phyloP scores from a whole-genome alignment of 92 coral and sea anemone genomes.

The Actinostola sp. region DNA sequence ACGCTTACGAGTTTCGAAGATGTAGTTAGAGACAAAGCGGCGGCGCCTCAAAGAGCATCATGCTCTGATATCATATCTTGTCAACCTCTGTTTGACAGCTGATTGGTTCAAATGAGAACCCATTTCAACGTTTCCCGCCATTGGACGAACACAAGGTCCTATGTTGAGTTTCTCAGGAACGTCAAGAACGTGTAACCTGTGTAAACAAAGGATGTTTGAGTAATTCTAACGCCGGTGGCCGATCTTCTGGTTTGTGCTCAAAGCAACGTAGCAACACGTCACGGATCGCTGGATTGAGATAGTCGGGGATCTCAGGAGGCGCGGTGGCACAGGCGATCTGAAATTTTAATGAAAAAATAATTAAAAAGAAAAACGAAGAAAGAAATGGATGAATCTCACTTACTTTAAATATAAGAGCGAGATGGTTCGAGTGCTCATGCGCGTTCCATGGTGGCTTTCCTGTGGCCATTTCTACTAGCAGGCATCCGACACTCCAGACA shows the following conservation, averaged over 20 bases:
- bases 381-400: conserved; percentile 5
- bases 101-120: too few relatives aligned
- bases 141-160: too few relatives aligned
- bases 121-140: not conserved
- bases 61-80: too few relatives aligned
- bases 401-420: conserved; percentile 94
- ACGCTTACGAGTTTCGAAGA: too few relatives aligned
- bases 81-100: too few relatives aligned
- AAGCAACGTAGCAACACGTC: conserved; percentile 90
- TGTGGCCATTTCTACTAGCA: conserved; percentile 90
- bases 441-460: conserved; percentile 99
- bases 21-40: too few relatives aligned
- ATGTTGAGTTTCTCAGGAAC: too few relatives aligned
- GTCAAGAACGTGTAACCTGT: conserved; percentile 32
- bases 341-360: not conserved
- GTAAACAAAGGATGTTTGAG: conserved; percentile 90
- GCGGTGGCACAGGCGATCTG: conserved; percentile 92
- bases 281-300: conserved; percentile 85
- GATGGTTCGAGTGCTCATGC: conserved; percentile 94
- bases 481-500: conserved; percentile 97
- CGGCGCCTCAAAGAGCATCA: too few relatives aligned
- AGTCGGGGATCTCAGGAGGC: conserved; percentile 92
- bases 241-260: conserved; percentile 81
- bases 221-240: conserved; percentile 81
- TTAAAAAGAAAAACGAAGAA: not conserved